Conservation (phyloP, 2,113 vertebrate species). For the Myotis lucifugus region DNA sequence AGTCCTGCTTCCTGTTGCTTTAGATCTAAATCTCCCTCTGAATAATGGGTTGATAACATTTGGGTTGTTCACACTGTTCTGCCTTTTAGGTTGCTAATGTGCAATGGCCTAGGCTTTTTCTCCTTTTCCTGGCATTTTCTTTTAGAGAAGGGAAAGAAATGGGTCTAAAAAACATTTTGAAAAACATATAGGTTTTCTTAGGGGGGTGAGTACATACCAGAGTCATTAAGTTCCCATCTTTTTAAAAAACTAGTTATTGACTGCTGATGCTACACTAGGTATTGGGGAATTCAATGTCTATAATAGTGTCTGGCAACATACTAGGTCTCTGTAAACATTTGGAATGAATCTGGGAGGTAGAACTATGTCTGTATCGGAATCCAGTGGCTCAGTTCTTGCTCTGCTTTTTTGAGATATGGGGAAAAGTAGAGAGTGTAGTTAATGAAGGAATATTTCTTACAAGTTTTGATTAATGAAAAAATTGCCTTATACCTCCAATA, state of each 20-base stretch:
- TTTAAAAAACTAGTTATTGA: neutral
- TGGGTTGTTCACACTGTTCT: neutral
- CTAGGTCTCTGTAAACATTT: neutral
- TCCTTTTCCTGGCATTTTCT: neutral
- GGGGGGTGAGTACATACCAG: neutral
- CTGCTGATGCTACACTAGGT: neutral
- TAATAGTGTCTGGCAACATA: neutral
- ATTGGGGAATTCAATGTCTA: neutral
- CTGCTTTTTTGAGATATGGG: neutral
- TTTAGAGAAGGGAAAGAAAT: neutral
- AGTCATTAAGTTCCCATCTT: neutral
- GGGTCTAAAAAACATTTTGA: neutral
- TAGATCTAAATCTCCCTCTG: neutral
- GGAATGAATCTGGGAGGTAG: neutral
- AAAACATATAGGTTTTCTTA: neutral
- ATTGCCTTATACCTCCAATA: neutral
- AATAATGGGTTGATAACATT: neutral
- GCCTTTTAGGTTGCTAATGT: neutral
- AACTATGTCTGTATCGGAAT: neutral
- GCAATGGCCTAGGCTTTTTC: neutral
- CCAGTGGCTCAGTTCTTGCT: neutral
- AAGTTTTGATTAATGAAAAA: neutral
- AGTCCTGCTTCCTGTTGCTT: neutral
- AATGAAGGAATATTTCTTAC: neutral
- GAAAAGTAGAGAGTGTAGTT: neutral